Conservation (phyloP, 2,888 invertebrate species). For the Plebejus anna region DNA sequence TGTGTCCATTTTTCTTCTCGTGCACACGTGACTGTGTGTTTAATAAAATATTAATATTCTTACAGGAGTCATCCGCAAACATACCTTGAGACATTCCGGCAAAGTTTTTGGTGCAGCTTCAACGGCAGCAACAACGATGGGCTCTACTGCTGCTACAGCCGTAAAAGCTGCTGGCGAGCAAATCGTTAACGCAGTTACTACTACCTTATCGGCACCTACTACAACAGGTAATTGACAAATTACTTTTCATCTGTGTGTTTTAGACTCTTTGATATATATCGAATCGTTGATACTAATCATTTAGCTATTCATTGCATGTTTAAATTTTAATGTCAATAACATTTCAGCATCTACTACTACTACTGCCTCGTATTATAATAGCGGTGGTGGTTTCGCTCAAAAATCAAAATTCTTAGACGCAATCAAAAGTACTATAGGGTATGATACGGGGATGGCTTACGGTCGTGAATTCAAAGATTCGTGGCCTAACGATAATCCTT, state of each 20-base stretch:
- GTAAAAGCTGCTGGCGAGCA: constrained; percentile 65
- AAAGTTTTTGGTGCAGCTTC: constrained; percentile 82
- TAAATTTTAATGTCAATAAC: constrained; percentile 60
- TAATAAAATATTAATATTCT: constrained; percentile 30
- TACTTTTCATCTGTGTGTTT: constrained; percentile 23
- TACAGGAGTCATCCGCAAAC: constrained; percentile 82
- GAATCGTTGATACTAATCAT: constrained; percentile 2
- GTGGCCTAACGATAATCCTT: constrained; percentile 76
- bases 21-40: neutral
- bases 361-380: constrained; percentile 66
- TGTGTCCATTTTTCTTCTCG: constrained; percentile 24
- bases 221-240: constrained; percentile 70
- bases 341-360: constrained; percentile 75
- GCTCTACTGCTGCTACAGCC: constrained; percentile 67
- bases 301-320: constrained; percentile 48
- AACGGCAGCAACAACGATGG: constrained; percentile 74
- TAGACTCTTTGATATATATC: constrained; percentile 10
- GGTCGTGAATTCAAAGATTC: constrained; percentile 64
- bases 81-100: constrained; percentile 87
- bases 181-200: constrained; percentile 60
- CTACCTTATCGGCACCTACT: constrained; percentile 64
- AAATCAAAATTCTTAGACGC: constrained; percentile 76
- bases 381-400: constrained; percentile 68
- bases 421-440: constrained; percentile 73
- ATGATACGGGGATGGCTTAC: constrained; percentile 63